Evolutionary conservation across 1,140 invertebrate genomes (phyloP), one percentile per base, ranked within the genome.

Genomic region (Drosophila sulfurigaster): DNA sequence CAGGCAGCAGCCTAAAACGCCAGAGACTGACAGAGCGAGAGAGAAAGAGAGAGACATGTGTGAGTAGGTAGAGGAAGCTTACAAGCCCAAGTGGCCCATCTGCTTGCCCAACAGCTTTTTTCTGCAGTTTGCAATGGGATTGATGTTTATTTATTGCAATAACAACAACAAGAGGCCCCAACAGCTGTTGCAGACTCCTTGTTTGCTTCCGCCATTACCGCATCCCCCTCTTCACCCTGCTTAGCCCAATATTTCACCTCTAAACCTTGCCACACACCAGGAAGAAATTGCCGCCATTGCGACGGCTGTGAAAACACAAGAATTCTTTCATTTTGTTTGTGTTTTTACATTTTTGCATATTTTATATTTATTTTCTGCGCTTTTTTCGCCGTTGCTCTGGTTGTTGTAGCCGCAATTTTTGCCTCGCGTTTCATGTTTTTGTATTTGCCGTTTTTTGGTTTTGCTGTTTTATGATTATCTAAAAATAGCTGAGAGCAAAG

Each of bases 401-500:
- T 66, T 59, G 41, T 45, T 75, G 35, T 30, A 49, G 51, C 63
- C 46, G 51, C 52, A 68, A 71, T 83, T 79, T 25, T 71, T 81
- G 74, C 70, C 62, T 86, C 70, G 46, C 54, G 69, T 62, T 70
- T 41, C n/a, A 57, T 56, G 13, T 56, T 32, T 32, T 32, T 32
- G 32, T 32, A 25, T 25, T 25, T 32, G 32, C 20, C 20, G 16
- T 48, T 48, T 20, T 57, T 52, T 79, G 74, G 88, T 80, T 77
- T 25, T 25, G 20, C 3, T 25, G 6, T 38, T 38, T 38, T 38
- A 74, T 78, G 75, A 62, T 56, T 43, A 51, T 79, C 82, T 87
- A 69, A 87, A 88, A 83, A 87, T 87, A 87, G 82, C 35, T 56
- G 35, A 70, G 56, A 78, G 66, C 76, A 64, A 58, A 65, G 72